Evolutionary conservation across 2,888 invertebrate genomes (phyloP).

Genomic region (Volucella bombylans): DNA sequence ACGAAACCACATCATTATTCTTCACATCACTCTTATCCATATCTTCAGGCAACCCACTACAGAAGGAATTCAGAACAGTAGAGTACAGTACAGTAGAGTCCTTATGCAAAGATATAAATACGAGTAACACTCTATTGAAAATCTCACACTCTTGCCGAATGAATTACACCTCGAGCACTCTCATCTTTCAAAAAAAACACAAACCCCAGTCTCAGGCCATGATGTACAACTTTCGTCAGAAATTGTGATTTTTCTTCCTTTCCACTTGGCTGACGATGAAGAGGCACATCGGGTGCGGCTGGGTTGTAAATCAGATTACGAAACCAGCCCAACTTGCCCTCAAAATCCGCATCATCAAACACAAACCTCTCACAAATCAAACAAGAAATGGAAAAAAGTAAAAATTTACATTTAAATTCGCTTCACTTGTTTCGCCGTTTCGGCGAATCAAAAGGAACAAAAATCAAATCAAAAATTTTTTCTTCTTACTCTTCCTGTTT

Average conservation of each 20-base stretch:
- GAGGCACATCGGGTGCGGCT: neutral
- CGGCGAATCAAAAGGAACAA: constrained; percentile 47
- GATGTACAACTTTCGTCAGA: neutral
- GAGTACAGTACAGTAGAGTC: neutral
- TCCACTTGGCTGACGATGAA: neutral
- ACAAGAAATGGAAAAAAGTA: constrained; percentile 19
- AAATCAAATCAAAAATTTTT: constrained; percentile 62
- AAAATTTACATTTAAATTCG: constrained; percentile 60
- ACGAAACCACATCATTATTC: constrained; percentile 56
- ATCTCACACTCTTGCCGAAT: constrained; percentile 29
- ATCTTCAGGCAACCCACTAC: constrained; percentile 48
- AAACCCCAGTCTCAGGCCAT: constrained; percentile 8
- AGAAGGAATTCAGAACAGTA: neutral
- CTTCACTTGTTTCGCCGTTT: constrained; percentile 59
- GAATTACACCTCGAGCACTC: constrained; percentile 37
- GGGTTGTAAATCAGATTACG: constrained; percentile 46
- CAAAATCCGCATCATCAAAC: constrained; percentile 28
- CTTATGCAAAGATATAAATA: neutral
- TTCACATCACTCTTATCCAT: constrained; percentile 48
- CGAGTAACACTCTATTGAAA: constrained; percentile 4
- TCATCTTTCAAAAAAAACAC: neutral
- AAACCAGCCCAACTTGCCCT: constrained; percentile 14
- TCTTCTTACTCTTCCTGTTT: neutral
- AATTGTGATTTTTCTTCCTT: constrained; percentile 7
- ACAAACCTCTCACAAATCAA: constrained; percentile 51